phyloP scores from a whole-genome alignment of 2,797 vertebrate genomes.

The Petrocephalus schoutedeni region DNA sequence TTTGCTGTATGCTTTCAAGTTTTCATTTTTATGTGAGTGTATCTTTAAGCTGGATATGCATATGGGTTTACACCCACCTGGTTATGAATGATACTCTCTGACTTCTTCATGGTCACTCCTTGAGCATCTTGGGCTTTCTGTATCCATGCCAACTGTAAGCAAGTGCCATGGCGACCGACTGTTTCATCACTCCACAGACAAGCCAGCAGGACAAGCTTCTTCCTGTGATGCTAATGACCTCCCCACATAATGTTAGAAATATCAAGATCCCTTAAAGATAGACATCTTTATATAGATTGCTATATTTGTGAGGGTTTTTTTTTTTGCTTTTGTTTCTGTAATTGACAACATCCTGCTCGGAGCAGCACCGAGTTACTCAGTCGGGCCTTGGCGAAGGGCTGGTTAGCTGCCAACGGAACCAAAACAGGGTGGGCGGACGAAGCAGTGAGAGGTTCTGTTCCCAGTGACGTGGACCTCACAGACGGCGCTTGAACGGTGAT shows the following conservation, averaged over 20 bases:
- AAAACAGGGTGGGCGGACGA: constrained; percentile 20
- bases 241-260: constrained; percentile 14
- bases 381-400: constrained; percentile 11
- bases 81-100: not conserved
- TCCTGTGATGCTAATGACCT: not conserved
- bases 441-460: constrained; percentile 7
- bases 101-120: not conserved
- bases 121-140: not conserved
- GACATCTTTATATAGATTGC: not conserved
- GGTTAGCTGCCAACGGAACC: constrained; percentile 17
- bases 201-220: not conserved
- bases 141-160: not conserved
- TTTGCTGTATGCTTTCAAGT: not conserved
- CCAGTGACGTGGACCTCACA: constrained; percentile 8
- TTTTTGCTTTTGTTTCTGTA: constrained; percentile 18
- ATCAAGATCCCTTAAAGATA: constrained; percentile 4
- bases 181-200: not conserved
- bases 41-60: not conserved
- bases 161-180: not conserved
- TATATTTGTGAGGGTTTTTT: constrained; percentile 1
- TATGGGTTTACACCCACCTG: not conserved
- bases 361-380: constrained; percentile 8
- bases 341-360: constrained; percentile 19
- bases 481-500: not conserved
- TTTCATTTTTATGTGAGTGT: not conserved